A percentile compares a stretch with the other conserved stretches of the same genome.
Conservation (phyloP, 2,888 invertebrate species). For the Hydrotaea diabolus region DNA sequence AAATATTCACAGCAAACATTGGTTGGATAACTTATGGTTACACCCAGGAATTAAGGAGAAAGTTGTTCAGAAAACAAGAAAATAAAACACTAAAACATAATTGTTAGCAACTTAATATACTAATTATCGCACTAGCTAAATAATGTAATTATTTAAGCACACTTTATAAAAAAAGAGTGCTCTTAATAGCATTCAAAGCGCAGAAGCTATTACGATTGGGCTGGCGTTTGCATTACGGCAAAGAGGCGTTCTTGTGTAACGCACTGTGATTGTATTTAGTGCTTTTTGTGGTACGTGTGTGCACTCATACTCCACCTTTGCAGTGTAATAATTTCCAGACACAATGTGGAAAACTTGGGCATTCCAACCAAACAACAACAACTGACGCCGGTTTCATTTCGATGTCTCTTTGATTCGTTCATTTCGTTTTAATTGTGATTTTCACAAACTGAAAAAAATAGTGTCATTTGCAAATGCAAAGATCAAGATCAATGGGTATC, state of each 20-base stretch:
- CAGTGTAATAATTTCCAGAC: constrained; percentile 5
- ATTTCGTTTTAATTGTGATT: constrained; percentile 52
- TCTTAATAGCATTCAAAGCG: background rate
- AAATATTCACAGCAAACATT: too few relatives aligned
- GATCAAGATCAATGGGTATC: constrained; percentile 58
- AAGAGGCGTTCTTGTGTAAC: background rate
- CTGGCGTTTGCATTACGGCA: background rate
- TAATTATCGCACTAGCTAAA: constrained; percentile 19
- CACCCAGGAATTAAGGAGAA: constrained; percentile 12
- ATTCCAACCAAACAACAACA: constrained; percentile 14
- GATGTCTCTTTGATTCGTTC: background rate
- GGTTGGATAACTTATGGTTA: background rate
- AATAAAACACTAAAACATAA: constrained; percentile 13
- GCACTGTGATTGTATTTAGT: background rate
- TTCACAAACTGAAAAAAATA: constrained; percentile 46
- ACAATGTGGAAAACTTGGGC: constrained; percentile 19
- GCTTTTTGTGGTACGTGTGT: background rate
- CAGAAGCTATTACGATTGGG: background rate
- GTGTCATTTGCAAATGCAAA: constrained; percentile 61
- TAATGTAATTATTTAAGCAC: background rate
- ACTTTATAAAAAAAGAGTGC: too few relatives aligned
- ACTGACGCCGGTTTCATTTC: constrained; percentile 32
- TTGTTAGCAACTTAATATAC: constrained; percentile 7
- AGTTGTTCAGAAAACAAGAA: background rate
- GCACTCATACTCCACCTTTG: constrained; percentile 32